A percentile compares a stretch with the other conserved stretches of the same genome.
Conservation (phyloP, 2,797 vertebrate genomes). For the Bradypodion ventrale region DNA sequence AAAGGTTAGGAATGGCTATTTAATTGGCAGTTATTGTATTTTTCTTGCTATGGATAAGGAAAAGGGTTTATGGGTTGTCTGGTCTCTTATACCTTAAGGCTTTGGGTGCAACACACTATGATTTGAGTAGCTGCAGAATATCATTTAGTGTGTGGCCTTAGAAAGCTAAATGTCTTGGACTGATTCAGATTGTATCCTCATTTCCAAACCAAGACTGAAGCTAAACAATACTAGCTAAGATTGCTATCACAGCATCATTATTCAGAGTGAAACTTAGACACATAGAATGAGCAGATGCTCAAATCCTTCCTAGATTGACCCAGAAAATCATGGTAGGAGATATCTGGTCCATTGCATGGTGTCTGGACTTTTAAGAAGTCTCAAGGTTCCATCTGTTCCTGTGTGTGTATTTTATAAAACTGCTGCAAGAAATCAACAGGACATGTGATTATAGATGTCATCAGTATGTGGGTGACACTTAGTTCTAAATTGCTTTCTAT, state of each 20-base stretch:
- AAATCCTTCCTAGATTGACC: neutral
- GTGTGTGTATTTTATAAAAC: neutral
- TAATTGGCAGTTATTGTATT: neutral
- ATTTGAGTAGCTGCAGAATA: neutral
- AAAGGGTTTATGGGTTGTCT: neutral
- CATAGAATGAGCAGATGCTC: neutral
- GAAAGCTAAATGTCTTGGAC: neutral
- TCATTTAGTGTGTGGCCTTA: neutral
- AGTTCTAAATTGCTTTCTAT: no score
- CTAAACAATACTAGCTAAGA: neutral
- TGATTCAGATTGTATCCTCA: neutral
- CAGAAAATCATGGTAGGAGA: no score
- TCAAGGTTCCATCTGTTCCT: neutral
- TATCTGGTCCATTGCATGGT: neutral
- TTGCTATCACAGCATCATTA: neutral
- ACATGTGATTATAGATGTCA: neutral
- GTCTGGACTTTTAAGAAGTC: neutral
- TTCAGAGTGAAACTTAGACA: neutral
- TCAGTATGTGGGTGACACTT: no score
- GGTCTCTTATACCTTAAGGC: neutral
- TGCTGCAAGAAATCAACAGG: neutral
- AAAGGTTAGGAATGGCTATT: neutral
- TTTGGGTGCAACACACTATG: neutral
- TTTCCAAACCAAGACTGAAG: neutral
- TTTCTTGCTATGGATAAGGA: neutral